Percentiles rank a stretch among this genome's conserved stretches.
Evolutionary conservation across 2,797 vertebrate genomes (phyloP).

Genomic region (Chrysocyon brachyurus): DNA sequence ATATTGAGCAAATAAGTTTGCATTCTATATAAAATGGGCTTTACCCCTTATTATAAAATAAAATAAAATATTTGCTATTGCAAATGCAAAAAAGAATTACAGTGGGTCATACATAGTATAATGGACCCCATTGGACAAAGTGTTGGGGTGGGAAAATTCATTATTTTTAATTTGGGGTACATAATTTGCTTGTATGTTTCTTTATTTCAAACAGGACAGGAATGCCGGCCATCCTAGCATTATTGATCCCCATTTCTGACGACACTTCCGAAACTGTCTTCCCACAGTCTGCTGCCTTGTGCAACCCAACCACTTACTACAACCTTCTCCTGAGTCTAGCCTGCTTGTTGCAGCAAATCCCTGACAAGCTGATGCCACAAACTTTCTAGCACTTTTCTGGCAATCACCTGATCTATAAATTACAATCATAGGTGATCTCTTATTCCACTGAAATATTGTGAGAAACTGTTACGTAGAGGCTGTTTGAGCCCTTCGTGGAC

Average conservation of each 20-base stretch:
- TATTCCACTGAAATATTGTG: conserved; percentile 56
- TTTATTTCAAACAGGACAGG: not conserved
- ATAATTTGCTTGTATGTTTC: not conserved
- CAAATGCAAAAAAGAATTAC: not conserved
- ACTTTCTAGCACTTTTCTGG: not conserved
- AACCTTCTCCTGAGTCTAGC: not conserved
- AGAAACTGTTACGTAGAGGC: conserved; percentile 52
- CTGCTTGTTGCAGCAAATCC: not conserved
- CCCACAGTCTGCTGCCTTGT: accelerated
- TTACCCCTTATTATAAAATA: not conserved
- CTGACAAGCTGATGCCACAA: not conserved
- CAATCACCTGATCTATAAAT: conserved; percentile 30
- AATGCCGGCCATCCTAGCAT: not conserved
- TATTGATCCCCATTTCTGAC: not conserved
- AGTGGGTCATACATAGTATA: not conserved
- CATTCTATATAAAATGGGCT: conserved; percentile 29
- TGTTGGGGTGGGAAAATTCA: not conserved
- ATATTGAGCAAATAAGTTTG: not conserved
- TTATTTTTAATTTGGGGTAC: not conserved
- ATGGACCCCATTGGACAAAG: not conserved
- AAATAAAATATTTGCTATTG: not conserved
- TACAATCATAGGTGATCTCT: not conserved
- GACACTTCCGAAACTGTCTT: not conserved
- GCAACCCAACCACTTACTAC: accelerated
- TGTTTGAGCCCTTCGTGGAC: conserved; percentile 47